Base-by-base conservation (phyloP, 1,140 invertebrate species). In the Campodea augens region DNA sequence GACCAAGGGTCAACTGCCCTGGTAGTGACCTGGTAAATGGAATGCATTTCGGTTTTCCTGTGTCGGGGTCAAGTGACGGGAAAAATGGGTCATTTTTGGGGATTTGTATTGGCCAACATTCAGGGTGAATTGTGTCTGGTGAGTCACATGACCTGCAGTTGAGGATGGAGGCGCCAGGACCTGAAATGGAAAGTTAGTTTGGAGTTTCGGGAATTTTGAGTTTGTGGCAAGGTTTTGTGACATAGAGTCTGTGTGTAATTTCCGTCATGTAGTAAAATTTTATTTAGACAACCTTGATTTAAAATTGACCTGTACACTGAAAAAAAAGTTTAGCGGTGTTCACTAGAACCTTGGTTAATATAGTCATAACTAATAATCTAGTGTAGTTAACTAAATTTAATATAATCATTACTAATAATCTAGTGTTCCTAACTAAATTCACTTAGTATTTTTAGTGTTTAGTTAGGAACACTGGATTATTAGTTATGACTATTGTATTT, bases 11-110 rank as follows among this genome's bases (percentile, higher is more conserved):
- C 3, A 69, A 58, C 48, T 74, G 72, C 0, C 69, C 73, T 19
- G 72, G 62, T 52, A 75, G 58, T 18, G 71, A 74, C 38, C 73
- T 55, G 3, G 68, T 68, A 44, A 75, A 71, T 23, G 69, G 66
- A 43, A 75, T 63, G 47, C 73, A 75, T 47, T 67, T 60, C n/a
- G 64, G 65, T 43, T 54, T 52, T 7, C 69, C 67, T 19, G 62
- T 62, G n/a, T 55, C 57, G 39, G 58, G 57, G 46, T 65, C 62
- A 3, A 59, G 46, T 1, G 61, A 53, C 5, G 66, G 64, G 57
- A 70, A 75, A 54, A 60, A 67, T 3, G 71, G 70, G 59, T 74
- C 72, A 32, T 59, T 60, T n/a, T 58, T 45, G 0, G 73, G 72
- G 24, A 74, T 64, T 5, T 55, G 53, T 44, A 74, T 75, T 1